Conservation (phyloP, 2,113 vertebrate genomes). For the Pipra filicauda region DNA sequence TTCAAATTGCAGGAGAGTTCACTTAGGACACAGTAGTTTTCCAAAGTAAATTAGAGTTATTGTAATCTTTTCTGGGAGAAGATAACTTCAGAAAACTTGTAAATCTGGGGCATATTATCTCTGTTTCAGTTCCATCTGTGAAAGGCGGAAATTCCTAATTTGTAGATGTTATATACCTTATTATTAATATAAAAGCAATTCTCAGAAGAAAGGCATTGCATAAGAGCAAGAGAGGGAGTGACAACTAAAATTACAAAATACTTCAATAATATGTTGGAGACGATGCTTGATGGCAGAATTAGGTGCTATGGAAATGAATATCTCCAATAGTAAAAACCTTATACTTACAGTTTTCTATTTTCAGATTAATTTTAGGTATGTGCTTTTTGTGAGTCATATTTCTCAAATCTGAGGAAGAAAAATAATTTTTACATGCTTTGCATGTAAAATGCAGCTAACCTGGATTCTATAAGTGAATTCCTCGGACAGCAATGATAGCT, state of each 20-base stretch:
- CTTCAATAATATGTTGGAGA: background rate
- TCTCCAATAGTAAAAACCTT: background rate
- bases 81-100: background rate
- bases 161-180: background rate
- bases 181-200: background rate
- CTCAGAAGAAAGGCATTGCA: background rate
- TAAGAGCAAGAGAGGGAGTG: background rate
- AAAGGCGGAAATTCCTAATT: background rate
- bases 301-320: background rate
- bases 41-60: background rate
- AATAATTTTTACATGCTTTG: background rate
- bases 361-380: background rate
- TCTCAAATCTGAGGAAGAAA: background rate
- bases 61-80: background rate
- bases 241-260: background rate
- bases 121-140: background rate
- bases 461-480: background rate
- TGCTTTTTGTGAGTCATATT: background rate
- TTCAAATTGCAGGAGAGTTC: background rate
- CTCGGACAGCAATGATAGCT: background rate
- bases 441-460: background rate
- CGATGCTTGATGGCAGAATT: background rate
- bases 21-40: background rate
- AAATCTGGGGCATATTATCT: background rate
- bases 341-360: background rate